Evolutionary conservation across 2,888 invertebrate species (phyloP).

Genomic region (Apodemia zela): DNA sequence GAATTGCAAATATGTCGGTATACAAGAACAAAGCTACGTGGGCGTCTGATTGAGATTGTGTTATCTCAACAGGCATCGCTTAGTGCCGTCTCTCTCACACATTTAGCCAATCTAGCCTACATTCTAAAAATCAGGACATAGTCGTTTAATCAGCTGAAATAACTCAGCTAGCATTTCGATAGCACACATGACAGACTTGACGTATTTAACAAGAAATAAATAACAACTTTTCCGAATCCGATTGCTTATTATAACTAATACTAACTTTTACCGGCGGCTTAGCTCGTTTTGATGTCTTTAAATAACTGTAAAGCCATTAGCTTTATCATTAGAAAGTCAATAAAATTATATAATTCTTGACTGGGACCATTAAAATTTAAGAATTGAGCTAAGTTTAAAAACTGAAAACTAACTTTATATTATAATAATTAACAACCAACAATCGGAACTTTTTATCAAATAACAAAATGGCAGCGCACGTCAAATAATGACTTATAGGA

Average conservation of each 20-base stretch:
- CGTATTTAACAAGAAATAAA: background rate
- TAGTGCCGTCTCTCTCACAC: constrained; percentile 36
- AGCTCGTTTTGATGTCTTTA: no score
- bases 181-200: background rate
- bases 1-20: constrained; percentile 18
- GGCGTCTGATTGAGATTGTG: constrained; percentile 47
- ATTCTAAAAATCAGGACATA: constrained; percentile 33
- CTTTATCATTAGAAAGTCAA: no score
- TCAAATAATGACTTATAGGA: no score
- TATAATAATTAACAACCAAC: no score
- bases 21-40: constrained; percentile 48
- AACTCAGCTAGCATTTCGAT: background rate
- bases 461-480: no score
- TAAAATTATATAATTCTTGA: no score
- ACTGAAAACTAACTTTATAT: no score
- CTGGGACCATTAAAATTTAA: no score
- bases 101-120: constrained; percentile 34
- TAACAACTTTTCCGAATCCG: background rate
- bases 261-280: no score
- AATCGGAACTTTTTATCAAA: no score
- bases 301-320: no score
- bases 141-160: constrained; percentile 24
- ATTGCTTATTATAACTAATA: background rate
- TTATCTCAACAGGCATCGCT: constrained; percentile 51
- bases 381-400: no score